A percentile compares a stretch with the other conserved stretches of the same genome.
Conservation (phyloP, 2,113 vertebrate genomes). For the Oriolus oriolus region DNA sequence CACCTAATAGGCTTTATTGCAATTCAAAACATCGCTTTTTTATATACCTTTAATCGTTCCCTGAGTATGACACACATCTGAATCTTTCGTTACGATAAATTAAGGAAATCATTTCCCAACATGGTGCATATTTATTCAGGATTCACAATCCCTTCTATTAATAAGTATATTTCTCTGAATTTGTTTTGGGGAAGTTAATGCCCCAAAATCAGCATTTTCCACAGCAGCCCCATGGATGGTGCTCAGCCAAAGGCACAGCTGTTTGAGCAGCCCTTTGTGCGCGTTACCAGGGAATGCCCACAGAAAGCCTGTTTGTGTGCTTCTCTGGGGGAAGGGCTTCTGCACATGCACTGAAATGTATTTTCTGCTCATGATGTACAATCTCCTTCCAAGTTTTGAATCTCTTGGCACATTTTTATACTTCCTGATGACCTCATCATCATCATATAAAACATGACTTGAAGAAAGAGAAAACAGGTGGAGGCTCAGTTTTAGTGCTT, state of each 20-base stretch:
- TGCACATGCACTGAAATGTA: background rate
- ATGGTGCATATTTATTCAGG: background rate
- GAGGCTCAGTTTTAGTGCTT: background rate
- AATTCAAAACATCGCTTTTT: background rate
- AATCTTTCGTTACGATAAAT: background rate
- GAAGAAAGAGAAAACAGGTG: slow-evolving; percentile 36
- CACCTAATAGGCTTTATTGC: background rate
- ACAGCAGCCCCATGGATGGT: background rate
- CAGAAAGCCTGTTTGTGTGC: slow-evolving; percentile 31
- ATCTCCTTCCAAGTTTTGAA: slow-evolving; percentile 37
- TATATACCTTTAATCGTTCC: background rate
- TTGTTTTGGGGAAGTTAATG: background rate
- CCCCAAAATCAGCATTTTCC: background rate
- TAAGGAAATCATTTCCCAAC: background rate
- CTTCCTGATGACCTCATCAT: slow-evolving; percentile 25
- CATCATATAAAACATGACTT: slow-evolving; percentile 16
- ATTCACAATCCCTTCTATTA: background rate
- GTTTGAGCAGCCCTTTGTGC: slow-evolving; percentile 41
- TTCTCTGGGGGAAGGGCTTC: background rate
- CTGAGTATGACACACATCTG: background rate
- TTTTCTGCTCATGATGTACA: slow-evolving; percentile 24
- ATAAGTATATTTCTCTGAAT: background rate
- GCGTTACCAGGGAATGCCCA: slow-evolving; percentile 43
- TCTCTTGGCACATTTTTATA: slow-evolving; percentile 18
- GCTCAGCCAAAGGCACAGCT: slow-evolving; percentile 32